These are phyloP conservation scores for Aphelenchoides avenae DNA, from an alignment of 1,140 invertebrate species.

Conservation along the genomic window DNA sequence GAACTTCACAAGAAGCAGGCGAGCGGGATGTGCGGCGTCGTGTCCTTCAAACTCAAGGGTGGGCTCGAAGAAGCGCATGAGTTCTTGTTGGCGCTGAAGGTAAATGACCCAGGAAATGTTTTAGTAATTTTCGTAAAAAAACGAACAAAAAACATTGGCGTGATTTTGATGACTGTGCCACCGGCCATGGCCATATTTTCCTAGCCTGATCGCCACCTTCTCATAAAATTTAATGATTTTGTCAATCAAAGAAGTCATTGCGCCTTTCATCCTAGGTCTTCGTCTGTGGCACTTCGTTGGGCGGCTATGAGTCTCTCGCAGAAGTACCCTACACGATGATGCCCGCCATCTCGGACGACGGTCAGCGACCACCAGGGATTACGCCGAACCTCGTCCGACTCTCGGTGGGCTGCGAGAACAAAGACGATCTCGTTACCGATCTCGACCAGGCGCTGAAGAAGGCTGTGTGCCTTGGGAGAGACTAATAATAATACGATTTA, in stretches of 20 bases:
- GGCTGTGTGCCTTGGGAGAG: too few relatives aligned
- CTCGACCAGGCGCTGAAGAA: constrained; percentile 71
- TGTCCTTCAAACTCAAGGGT: constrained; percentile 80
- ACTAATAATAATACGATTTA: too few relatives aligned
- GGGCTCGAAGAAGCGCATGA: constrained; percentile 70
- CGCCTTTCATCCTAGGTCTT: constrained; percentile 56
- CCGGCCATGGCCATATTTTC: too few relatives aligned
- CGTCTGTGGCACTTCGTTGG: constrained; percentile 62
- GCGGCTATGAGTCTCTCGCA: constrained; percentile 62
- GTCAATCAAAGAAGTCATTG: neutral
- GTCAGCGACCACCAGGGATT: constrained; percentile 73
- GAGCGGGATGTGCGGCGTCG: constrained; percentile 83
- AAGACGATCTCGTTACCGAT: constrained; percentile 78
- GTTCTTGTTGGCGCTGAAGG: constrained; percentile 67
- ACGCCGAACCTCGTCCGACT: constrained; percentile 78
- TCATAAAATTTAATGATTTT: neutral
- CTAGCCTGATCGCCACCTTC: too few relatives aligned
- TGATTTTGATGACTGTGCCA: too few relatives aligned
- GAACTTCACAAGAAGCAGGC: constrained; percentile 76
- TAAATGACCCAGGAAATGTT: too few relatives aligned
- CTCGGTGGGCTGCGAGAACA: constrained; percentile 83
- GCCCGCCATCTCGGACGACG: constrained; percentile 50
- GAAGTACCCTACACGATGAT: constrained; percentile 61
- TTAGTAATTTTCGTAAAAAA: constrained; percentile 49
- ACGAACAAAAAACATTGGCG: neutral